These are phyloP conservation scores for Heliconius melpomene DNA, from an alignment of 1,140 invertebrate species.

Conservation along the genomic window DNA sequence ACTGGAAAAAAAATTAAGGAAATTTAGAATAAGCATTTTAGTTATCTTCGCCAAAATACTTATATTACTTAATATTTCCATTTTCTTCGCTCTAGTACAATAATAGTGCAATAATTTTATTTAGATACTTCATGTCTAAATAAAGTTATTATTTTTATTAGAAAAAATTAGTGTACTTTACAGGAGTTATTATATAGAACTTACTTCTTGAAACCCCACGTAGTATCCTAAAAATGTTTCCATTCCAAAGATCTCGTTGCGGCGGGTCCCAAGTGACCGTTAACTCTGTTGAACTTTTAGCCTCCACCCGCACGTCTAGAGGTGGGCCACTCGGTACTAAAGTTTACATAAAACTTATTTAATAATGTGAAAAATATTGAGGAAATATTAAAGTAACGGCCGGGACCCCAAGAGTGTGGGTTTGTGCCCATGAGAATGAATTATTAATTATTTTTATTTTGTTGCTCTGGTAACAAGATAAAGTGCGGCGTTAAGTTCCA, in stretches of 20 bases:
- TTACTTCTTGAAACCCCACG: constrained; percentile 91
- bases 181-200: neutral
- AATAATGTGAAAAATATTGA: no score
- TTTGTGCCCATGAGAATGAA: no score
- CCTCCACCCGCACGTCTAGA: constrained; percentile 90
- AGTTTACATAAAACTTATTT: neutral
- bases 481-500: no score
- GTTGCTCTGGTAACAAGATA: no score
- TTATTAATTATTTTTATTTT: no score
- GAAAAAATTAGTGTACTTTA: neutral
- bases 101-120: no score
- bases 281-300: constrained; percentile 94
- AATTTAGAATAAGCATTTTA: neutral
- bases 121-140: no score
- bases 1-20: constrained; percentile 40
- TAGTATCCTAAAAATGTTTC: constrained; percentile 96
- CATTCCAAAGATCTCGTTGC: constrained; percentile 93
- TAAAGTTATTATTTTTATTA: no score
- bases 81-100: no score
- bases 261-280: constrained; percentile 95
- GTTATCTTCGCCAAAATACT: neutral
- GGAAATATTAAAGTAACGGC: neutral
- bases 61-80: no score
- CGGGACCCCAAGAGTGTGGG: no score
- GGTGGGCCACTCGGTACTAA: constrained; percentile 93